Conservation (phyloP, 2,888 invertebrate genomes). For the Pteria penguin region DNA sequence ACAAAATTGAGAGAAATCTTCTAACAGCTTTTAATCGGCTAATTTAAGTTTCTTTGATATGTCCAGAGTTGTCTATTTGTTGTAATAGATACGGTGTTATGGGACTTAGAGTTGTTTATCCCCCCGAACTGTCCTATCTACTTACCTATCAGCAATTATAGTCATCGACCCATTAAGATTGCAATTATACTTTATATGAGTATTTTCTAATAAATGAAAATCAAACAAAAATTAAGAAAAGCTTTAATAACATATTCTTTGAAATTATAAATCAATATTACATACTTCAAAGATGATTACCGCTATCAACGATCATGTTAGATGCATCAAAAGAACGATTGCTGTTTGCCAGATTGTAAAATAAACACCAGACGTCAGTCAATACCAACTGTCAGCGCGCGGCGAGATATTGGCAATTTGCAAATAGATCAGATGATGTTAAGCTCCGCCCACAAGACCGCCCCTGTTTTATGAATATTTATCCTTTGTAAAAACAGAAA, state of each 20-base stretch:
- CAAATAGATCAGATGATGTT: background rate
- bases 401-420: background rate
- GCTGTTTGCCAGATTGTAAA: background rate
- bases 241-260: too few relatives aligned
- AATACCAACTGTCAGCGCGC: background rate
- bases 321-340: background rate
- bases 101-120: background rate
- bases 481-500: slow-evolving; percentile 5
- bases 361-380: background rate
- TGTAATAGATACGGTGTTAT: background rate
- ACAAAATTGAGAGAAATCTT: slow-evolving; percentile 24
- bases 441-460: background rate
- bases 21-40: slow-evolving; percentile 21
- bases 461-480: background rate
- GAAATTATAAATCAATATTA: too few relatives aligned
- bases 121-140: too few relatives aligned
- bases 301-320: too few relatives aligned
- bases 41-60: background rate
- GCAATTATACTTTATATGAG: too few relatives aligned
- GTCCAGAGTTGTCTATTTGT: background rate
- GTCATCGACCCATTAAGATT: too few relatives aligned
- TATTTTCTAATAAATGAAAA: too few relatives aligned
- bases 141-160: too few relatives aligned
- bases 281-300: too few relatives aligned
- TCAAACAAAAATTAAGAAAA: too few relatives aligned